Evolutionary conservation across 2,888 invertebrate species (phyloP).

Genomic region (Abrostola tripartita): DNA sequence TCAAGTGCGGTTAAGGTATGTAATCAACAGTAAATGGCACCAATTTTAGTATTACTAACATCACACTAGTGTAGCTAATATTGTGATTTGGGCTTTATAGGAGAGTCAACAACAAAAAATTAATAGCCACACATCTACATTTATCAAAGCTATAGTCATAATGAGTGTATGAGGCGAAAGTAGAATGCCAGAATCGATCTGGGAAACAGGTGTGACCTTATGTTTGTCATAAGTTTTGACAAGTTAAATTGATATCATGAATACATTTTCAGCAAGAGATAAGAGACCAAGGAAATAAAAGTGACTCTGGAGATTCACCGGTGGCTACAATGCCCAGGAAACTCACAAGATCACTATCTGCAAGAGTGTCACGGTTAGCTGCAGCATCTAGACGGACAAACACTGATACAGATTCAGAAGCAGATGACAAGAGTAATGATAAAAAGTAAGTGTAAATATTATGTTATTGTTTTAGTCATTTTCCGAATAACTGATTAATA

Average conservation of each 20-base stretch:
- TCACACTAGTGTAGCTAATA: too few species aligned
- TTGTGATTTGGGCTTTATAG: too few species aligned
- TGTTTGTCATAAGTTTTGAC: too few species aligned
- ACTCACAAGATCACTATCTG: conserved; percentile 91
- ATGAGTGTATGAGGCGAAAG: too few species aligned
- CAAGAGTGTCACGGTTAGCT: conserved; percentile 90
- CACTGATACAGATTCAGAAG: conserved; percentile 91
- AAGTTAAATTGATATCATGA: not conserved
- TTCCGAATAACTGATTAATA: too few species aligned
- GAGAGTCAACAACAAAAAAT: too few species aligned
- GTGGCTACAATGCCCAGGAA: conserved; percentile 87
- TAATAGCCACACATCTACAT: too few species aligned
- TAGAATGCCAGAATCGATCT: too few species aligned
- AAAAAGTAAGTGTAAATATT: conserved; percentile 65
- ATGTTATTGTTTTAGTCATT: too few species aligned
- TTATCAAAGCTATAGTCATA: too few species aligned
- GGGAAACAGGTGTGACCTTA: too few species aligned
- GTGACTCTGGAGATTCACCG: conserved; percentile 72
- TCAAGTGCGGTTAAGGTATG: conserved; percentile 69
- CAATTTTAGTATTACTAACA: too few species aligned
- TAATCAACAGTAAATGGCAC: conserved; percentile 6
- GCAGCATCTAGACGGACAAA: conserved; percentile 85
- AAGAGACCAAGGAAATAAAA: conserved; percentile 60
- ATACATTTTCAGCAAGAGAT: conserved; percentile 65
- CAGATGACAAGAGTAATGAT: conserved; percentile 83